Percentiles rank a stretch among this genome's conserved stretches.
These are phyloP conservation scores for Lucinisca nassula DNA, from an alignment of 2,888 invertebrate species.

Conservation along the genomic window DNA sequence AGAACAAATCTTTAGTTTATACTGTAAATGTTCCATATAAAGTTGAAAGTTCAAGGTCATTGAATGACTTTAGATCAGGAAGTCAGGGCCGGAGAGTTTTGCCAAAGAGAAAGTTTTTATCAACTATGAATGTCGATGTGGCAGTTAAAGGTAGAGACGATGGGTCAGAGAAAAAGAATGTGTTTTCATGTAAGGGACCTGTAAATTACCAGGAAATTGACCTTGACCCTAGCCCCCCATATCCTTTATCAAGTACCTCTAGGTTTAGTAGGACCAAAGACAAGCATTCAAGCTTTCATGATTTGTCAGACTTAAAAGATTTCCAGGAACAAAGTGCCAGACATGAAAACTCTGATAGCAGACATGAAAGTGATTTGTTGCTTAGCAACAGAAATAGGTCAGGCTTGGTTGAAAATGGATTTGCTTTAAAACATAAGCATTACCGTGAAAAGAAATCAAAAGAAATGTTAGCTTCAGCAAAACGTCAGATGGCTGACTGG, in stretches of 20 bases:
- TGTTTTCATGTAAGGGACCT: constrained; percentile 22
- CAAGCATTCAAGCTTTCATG: neutral
- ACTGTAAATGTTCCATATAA: constrained; percentile 47
- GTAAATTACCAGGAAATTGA: constrained; percentile 20
- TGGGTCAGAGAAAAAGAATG: neutral
- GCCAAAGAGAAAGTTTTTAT: neutral
- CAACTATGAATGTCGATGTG: constrained; percentile 9
- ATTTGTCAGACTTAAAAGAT: neutral
- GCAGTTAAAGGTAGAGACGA: neutral
- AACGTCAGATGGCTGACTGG: constrained; percentile 63
- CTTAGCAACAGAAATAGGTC: neutral
- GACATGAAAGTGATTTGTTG: neutral
- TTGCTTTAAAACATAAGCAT: neutral
- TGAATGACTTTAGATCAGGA: neutral
- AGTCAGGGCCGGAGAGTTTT: neutral
- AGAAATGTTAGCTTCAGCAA: constrained; percentile 49
- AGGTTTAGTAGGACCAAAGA: neutral
- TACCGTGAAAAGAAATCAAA: constrained; percentile 37
- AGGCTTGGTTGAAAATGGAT: neutral
- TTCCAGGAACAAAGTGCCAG: neutral
- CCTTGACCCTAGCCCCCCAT: constrained; percentile 36
- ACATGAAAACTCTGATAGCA: neutral
- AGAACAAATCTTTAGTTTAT: constrained; percentile 56
- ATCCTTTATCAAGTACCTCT: neutral
- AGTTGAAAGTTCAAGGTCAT: neutral